phyloP scores from a whole-genome alignment of 1,140 invertebrate genomes.

The Steinernema feltiae region DNA sequence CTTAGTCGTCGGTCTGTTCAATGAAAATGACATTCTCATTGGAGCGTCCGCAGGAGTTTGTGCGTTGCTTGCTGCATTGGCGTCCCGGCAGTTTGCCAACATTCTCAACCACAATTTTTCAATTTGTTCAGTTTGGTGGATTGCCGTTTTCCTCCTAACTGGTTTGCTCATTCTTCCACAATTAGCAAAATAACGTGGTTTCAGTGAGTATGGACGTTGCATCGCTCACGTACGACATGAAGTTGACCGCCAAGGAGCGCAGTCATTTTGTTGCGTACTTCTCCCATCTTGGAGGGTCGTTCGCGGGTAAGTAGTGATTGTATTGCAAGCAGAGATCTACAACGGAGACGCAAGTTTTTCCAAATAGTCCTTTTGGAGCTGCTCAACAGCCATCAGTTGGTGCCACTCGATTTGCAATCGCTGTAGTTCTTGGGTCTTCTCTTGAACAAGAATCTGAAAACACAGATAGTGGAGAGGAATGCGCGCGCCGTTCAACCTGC shows the following conservation, averaged over 20 bases:
- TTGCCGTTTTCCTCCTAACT: neutral
- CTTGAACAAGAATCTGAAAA: neutral
- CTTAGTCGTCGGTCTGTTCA: neutral
- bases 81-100: neutral
- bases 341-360: neutral
- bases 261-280: neutral
- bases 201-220: slow-evolving; percentile 5
- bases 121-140: neutral
- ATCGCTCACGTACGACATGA: neutral
- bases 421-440: neutral
- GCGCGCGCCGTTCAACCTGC: neutral
- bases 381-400: neutral
- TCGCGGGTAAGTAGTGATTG: neutral
- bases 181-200: neutral
- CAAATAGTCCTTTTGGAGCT: neutral
- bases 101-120: neutral
- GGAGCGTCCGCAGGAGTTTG: slow-evolving; percentile 10
- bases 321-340: neutral
- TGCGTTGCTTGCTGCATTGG: neutral
- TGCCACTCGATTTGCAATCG: neutral
- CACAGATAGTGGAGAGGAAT: neutral
- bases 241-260: neutral
- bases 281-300: neutral
- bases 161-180: neutral
- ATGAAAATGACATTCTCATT: slow-evolving; percentile 1